Conservation (phyloP, 2,888 invertebrate genomes). For the Margaritifera margaritifera region DNA sequence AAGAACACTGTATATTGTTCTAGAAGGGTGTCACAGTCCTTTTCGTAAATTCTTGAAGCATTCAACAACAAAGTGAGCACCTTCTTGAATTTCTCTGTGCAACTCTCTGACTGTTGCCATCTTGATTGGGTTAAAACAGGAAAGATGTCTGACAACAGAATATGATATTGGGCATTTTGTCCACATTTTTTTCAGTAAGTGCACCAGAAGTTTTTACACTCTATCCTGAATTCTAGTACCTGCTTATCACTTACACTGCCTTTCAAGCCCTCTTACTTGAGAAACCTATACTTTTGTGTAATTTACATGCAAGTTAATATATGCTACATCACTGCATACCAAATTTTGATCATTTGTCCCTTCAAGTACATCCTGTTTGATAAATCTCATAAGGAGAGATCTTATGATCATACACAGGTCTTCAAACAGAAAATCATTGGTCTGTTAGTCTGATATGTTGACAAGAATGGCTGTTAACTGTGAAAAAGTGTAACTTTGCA, state of each 20-base stretch:
- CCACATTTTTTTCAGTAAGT: too few relatives aligned
- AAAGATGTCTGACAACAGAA: too few relatives aligned
- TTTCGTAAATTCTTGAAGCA: too few relatives aligned
- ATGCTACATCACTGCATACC: constrained; percentile 4
- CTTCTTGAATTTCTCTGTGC: too few relatives aligned
- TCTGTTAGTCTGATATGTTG: constrained; percentile 10
- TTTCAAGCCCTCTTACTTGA: background rate
- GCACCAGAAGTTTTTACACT: too few relatives aligned
- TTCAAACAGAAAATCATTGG: constrained; percentile 10
- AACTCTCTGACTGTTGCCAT: too few relatives aligned
- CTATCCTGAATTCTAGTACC: constrained; percentile 4
- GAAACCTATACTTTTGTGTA: constrained; percentile 11
- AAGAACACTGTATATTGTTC: too few relatives aligned
- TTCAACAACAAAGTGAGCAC: too few relatives aligned
- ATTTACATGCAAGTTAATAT: constrained; percentile 2
- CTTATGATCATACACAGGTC: constrained; percentile 7
- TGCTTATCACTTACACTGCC: constrained; percentile 10
- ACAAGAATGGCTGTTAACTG: constrained; percentile 17
- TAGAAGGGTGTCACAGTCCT: too few relatives aligned
- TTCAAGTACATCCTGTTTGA: constrained; percentile 2
- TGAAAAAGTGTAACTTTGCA: constrained; percentile 17
- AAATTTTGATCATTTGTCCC: background rate
- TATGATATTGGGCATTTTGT: too few relatives aligned
- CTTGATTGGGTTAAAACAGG: too few relatives aligned
- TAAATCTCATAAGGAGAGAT: constrained; percentile 6